Percentiles rank a stretch among this genome's conserved stretches.
These are phyloP conservation scores for Xiphorhynchus erythropygius DNA, from an alignment of 2,797 vertebrate genomes.

Conservation along the genomic window DNA sequence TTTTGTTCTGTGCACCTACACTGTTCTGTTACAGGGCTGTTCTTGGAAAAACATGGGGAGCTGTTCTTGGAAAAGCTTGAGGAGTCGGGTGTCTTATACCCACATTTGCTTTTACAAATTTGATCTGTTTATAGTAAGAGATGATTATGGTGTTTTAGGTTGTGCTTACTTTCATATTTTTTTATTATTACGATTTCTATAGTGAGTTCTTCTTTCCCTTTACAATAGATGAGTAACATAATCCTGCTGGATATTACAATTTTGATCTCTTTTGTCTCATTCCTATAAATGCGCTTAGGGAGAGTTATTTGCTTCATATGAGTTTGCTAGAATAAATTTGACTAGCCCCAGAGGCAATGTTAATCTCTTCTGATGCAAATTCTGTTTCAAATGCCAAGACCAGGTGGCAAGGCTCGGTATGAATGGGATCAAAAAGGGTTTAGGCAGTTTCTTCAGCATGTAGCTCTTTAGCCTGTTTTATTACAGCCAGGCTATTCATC, in stretches of 20 bases:
- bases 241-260: constrained; percentile 1
- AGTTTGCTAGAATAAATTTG: constrained; percentile 2
- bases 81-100: neutral
- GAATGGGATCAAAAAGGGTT: neutral
- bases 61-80: neutral
- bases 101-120: neutral
- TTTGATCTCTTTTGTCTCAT: neutral
- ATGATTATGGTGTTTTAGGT: neutral
- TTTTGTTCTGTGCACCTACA: neutral
- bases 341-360: neutral
- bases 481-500: neutral
- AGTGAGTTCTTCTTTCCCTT: neutral
- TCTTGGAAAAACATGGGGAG: neutral
- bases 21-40: neutral
- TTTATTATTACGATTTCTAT: neutral
- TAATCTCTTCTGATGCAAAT: constrained; percentile 13
- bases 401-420: neutral
- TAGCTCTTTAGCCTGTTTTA: neutral
- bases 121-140: neutral
- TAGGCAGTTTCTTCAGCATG: neutral
- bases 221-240: neutral
- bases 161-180: neutral
- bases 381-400: neutral
- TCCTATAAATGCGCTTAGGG: neutral
- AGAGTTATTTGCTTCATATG: constrained; percentile 1